Evolutionary conservation across 2,888 invertebrate species (phyloP), one percentile per base, ranked within the genome.

Genomic region (Drosophila parthenogenetica): DNA sequence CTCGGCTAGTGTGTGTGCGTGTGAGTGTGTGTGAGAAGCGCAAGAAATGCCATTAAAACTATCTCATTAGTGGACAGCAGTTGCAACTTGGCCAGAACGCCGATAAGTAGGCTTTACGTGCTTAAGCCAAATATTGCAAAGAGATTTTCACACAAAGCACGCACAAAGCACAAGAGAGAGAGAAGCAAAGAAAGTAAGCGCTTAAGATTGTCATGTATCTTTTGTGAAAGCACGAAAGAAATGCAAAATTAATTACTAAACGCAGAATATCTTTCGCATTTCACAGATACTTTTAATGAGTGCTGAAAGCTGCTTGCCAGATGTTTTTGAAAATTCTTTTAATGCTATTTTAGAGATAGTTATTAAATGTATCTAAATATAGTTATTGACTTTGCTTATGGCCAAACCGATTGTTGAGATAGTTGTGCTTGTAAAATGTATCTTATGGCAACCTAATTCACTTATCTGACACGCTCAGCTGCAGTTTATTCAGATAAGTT

Each of bases 61-160:
- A 66, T 55, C 14, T 35, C 35, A 3, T 17, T 54, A 54, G 40
- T 42, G 42, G 29, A 10, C 42, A 16, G 29, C 48, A 57, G 63
- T 63, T 61, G 62, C 16, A 39, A 17, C 45, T 59, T 43, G 74
- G 68, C 19, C 42, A 32, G 53, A 62, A 64, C 70, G 62, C 68
- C 60, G 77, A 77, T 77, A 79, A 77, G 77, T 70, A 70, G 70
- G 59, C 71, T 61, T 70, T 45, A 77, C 80, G 77, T 77, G 77
- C 75, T 57, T 19, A 54, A 19, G 29, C 49, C 49, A 16, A 19
- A 53, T 14, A 54, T 69, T 58, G 35, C 29, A 29, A 7, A 43
- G 39, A 49, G 29, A 10, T 43, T 35, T 43, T 17, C 49, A 49
- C 13, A 35, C 37, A 48, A 35, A 16, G 17, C 16, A 42, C 48